A percentile compares a stretch with the other conserved stretches of the same genome.
These are phyloP conservation scores for Rhizomys pruinosus DNA, from an alignment of 2,113 vertebrate genomes.

Conservation along the genomic window DNA sequence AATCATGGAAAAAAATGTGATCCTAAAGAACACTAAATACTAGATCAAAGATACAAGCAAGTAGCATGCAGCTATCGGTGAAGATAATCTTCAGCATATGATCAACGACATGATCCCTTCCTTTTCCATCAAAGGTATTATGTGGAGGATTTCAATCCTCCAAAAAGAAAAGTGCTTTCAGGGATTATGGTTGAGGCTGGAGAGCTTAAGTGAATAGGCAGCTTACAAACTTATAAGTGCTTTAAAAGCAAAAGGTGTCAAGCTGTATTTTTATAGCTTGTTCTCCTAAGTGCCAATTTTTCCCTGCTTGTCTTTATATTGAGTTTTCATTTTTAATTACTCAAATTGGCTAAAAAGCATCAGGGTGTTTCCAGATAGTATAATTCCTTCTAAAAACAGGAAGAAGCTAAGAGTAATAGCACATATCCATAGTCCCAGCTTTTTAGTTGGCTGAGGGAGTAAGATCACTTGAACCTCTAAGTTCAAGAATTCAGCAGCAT, in stretches of 20 bases:
- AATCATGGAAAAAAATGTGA: background rate
- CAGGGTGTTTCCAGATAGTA: slow-evolving; percentile 7
- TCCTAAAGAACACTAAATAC: background rate
- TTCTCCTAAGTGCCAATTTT: background rate
- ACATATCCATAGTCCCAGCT: background rate
- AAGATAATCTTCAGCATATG: background rate
- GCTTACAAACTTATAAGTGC: background rate
- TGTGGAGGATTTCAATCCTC: background rate
- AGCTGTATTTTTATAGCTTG: background rate
- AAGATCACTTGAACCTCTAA: background rate
- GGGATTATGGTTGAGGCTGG: background rate
- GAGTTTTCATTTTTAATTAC: slow-evolving; percentile 20
- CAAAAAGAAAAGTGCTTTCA: background rate
- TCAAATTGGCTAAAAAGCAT: background rate
- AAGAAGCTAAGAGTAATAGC: background rate
- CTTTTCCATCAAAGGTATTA: background rate
- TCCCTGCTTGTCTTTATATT: background rate
- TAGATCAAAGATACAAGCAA: background rate
- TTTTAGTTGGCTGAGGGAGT: background rate
- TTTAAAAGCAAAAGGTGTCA: slow-evolving; percentile 42
- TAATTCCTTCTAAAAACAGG: background rate
- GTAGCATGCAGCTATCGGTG: background rate
- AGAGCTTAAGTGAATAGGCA: slow-evolving; percentile 7
- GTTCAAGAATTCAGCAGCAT: too few relatives aligned
- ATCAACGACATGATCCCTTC: background rate